Percentiles rank a stretch among this genome's conserved stretches.
Conservation (phyloP, 2,888 invertebrate species). For the Augochlorella aurata region DNA sequence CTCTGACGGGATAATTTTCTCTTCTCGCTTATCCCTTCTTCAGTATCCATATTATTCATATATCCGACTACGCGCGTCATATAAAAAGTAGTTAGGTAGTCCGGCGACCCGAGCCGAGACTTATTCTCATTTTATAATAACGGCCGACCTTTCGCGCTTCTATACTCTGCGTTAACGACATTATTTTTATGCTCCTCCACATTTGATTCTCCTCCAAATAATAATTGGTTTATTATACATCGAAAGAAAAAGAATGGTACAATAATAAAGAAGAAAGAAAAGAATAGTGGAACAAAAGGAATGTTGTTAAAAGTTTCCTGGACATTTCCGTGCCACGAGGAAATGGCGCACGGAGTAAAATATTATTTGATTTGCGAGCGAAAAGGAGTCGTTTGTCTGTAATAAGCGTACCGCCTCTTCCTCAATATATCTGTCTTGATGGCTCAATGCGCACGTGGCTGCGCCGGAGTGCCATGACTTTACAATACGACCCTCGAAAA, state of each 20-base stretch:
- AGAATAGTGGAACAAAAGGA: not conserved
- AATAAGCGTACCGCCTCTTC: constrained; percentile 77
- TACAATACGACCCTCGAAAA: constrained; percentile 53
- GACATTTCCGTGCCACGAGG: not conserved
- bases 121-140: constrained; percentile 17
- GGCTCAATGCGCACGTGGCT: constrained; percentile 63
- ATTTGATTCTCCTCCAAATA: too few species aligned
- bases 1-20: constrained; percentile 78
- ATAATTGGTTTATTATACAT: too few species aligned
- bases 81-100: constrained; percentile 45
- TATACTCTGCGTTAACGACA: not conserved
- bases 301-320: not conserved
- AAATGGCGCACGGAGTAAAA: constrained; percentile 62
- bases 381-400: constrained; percentile 69
- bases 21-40: constrained; percentile 61
- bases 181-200: too few species aligned
- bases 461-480: constrained; percentile 53
- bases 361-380: constrained; percentile 77
- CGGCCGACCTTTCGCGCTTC: not conserved
- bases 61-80: constrained; percentile 26
- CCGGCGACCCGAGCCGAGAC: constrained; percentile 24
- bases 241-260: too few species aligned
- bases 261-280: too few species aligned
- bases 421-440: constrained; percentile 76
- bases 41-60: constrained; percentile 53